Evolutionary conservation across 1,140 invertebrate species (phyloP).

Genomic region (Teleogryllus occipitalis): DNA sequence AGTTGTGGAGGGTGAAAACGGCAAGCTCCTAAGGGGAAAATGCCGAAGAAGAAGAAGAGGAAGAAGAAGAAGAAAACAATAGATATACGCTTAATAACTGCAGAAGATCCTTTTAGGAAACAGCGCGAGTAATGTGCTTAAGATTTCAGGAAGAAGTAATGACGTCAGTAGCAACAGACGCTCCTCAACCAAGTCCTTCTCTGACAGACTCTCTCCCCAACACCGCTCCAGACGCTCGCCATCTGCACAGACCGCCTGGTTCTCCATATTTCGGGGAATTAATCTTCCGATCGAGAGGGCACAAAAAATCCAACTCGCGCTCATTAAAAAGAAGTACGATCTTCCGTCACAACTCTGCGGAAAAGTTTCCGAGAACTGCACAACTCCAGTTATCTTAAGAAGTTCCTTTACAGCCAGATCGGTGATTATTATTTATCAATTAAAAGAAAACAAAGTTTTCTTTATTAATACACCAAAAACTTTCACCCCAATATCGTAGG

Average conservation of each 20-base stretch:
- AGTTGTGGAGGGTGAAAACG: too few species aligned
- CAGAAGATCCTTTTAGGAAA: too few species aligned
- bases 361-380: not conserved
- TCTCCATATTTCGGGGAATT: not conserved
- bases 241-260: not conserved
- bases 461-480: not conserved
- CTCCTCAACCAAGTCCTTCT: not conserved
- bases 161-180: too few species aligned
- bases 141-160: too few species aligned
- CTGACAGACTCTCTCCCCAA: not conserved
- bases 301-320: not conserved
- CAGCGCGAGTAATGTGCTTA: too few species aligned
- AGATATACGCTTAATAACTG: too few species aligned
- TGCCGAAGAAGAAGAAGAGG: too few species aligned
- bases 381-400: not conserved
- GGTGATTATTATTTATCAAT: constrained; percentile 2
- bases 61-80: too few species aligned
- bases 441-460: not conserved
- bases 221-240: not conserved
- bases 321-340: not conserved
- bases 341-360: not conserved
- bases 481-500: not conserved
- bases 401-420: not conserved
- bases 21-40: too few species aligned
- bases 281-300: not conserved